These are phyloP conservation scores for Lithophane ornitopus DNA, from an alignment of 2,888 invertebrate genomes.

Conservation along the genomic window DNA sequence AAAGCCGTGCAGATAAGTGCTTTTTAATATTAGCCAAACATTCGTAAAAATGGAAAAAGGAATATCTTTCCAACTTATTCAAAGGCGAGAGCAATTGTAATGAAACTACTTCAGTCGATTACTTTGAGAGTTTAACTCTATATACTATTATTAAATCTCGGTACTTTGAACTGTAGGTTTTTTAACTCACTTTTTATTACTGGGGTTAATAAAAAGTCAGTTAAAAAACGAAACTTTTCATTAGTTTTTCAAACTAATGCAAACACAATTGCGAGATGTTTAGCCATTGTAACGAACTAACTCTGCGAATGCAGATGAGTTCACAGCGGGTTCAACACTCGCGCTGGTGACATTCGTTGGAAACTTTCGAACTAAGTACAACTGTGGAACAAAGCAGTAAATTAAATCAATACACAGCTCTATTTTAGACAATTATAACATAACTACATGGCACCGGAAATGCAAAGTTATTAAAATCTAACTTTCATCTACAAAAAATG, in stretches of 20 bases:
- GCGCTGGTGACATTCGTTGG: conserved; percentile 38
- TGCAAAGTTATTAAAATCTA: not conserved
- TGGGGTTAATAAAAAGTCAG: conserved; percentile 17
- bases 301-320: conserved; percentile 35
- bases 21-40: conserved; percentile 55
- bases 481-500: not conserved
- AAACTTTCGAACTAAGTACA: conserved; percentile 15
- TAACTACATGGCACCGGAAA: not conserved
- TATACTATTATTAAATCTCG: conserved; percentile 23
- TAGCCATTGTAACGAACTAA: conserved; percentile 27
- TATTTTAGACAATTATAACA: not conserved
- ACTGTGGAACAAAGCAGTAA: conserved; percentile 15
- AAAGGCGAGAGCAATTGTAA: conserved; percentile 35
- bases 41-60: conserved; percentile 30
- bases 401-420: conserved; percentile 41
- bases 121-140: conserved; percentile 31
- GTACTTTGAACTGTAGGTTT: conserved; percentile 7
- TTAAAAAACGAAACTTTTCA: conserved; percentile 18
- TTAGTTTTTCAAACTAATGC: conserved; percentile 10
- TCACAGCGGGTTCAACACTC: conserved; percentile 33
- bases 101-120: conserved; percentile 36
- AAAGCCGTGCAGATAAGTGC: conserved; percentile 46
- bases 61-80: conserved; percentile 32
- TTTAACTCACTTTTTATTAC: no score
- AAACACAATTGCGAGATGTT: conserved; percentile 32